phyloP scores from a whole-genome alignment of 2,113 vertebrate species.

The Notarius lentiginosus region DNA sequence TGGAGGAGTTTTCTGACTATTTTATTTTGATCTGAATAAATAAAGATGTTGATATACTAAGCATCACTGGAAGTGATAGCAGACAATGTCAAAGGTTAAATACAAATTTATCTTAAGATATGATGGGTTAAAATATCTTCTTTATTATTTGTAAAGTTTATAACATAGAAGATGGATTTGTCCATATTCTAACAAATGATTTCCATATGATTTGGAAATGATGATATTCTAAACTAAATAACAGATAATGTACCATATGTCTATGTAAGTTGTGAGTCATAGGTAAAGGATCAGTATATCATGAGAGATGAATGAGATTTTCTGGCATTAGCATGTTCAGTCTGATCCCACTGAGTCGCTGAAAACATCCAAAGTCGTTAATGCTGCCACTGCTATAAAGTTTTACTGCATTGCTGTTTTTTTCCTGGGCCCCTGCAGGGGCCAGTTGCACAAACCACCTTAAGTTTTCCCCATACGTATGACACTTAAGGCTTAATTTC shows the following conservation, averaged over 20 bases:
- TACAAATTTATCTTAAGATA: not conserved
- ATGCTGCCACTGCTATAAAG: slow-evolving; percentile 48
- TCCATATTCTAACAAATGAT: not conserved
- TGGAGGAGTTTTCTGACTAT: not conserved
- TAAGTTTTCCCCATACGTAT: no score
- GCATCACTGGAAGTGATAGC: not conserved
- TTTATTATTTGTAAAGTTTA: not conserved
- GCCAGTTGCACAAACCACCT: no score
- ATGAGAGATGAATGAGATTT: slow-evolving; percentile 40
- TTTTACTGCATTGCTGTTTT: slow-evolving; percentile 39
- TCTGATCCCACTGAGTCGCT: slow-evolving; percentile 30
- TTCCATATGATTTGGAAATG: not conserved
- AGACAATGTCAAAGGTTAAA: not conserved
- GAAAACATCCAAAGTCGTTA: slow-evolving; percentile 43
- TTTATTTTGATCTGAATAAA: not conserved
- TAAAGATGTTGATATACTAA: not conserved
- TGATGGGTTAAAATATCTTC: not conserved
- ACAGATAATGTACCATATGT: not conserved
- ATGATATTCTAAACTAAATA: not conserved
- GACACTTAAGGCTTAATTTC: no score
- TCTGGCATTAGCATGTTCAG: slow-evolving; percentile 37
- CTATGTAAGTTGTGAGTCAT: slow-evolving; percentile 10
- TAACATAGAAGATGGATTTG: not conserved
- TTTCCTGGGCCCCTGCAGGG: slow-evolving; percentile 17
- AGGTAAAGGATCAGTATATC: slow-evolving; percentile 28